A percentile compares a stretch with the other conserved stretches of the same genome.
Conservation (phyloP, 2,113 vertebrate genomes). For the Chaenogobius annularis region DNA sequence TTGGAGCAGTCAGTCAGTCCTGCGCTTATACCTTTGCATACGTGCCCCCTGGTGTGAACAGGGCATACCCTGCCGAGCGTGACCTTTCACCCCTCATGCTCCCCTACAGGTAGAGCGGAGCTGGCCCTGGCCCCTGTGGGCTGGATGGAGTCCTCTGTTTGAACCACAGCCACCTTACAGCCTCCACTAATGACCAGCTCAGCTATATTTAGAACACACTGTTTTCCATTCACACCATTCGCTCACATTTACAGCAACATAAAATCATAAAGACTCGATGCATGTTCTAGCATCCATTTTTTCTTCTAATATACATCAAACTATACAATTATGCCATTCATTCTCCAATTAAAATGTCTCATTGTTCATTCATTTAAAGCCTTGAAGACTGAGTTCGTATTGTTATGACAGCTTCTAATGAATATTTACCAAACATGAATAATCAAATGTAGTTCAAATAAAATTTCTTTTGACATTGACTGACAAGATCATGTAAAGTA, state of each 20-base stretch:
- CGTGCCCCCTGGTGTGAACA: constrained; percentile 28
- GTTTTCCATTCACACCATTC: neutral
- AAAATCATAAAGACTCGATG: neutral
- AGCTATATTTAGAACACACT: constrained; percentile 3
- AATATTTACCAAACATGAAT: too few relatives aligned
- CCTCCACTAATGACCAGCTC: neutral
- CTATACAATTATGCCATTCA: neutral
- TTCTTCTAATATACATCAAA: neutral
- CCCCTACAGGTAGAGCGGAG: constrained; percentile 37
- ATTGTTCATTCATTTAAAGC: too few relatives aligned
- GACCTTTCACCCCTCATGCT: constrained; percentile 55
- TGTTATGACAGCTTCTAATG: too few relatives aligned
- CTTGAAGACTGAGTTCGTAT: too few relatives aligned
- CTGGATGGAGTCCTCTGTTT: constrained; percentile 23
- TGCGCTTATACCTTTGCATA: constrained; percentile 26
- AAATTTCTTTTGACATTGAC: neutral
- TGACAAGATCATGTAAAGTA: neutral
- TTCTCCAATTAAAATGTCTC: neutral
- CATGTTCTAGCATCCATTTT: neutral
- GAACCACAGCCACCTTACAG: constrained; percentile 22
- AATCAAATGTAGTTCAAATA: neutral
- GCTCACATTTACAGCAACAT: neutral
- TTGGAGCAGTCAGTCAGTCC: constrained; percentile 37
- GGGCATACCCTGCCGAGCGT: constrained; percentile 45
- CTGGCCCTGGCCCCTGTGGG: constrained; percentile 6